These are phyloP conservation scores for Anguilla pacifica DNA, from an alignment of 2,797 vertebrate species.

Conservation along the genomic window DNA sequence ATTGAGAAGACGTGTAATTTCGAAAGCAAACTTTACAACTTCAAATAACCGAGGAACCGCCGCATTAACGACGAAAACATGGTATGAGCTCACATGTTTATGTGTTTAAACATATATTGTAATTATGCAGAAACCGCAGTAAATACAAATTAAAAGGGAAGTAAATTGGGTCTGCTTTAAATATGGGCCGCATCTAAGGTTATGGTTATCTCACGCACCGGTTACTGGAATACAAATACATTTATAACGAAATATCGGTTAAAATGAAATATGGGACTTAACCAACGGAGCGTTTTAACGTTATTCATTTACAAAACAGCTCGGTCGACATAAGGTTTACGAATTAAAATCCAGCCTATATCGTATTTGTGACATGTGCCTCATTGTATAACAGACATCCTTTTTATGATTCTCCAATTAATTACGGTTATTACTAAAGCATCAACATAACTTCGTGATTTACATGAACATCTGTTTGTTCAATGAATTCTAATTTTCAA, in stretches of 20 bases:
- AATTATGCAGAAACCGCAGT: not conserved
- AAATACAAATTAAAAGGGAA: not conserved
- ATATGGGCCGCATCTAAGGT: not conserved
- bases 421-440: conserved; percentile 39
- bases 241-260: conserved; percentile 16
- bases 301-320: conserved; percentile 33
- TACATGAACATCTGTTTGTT: conserved; percentile 44
- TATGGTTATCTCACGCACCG: not conserved
- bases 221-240: conserved; percentile 4
- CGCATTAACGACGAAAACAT: not conserved
- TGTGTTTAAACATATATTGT: not conserved
- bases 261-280: conserved; percentile 12
- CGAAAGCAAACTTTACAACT: not conserved
- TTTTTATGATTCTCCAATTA: conserved; percentile 37
- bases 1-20: conserved; percentile 7
- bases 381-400: conserved; percentile 28
- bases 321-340: conserved; percentile 33
- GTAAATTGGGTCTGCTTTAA: not conserved
- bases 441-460: conserved; percentile 36
- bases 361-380: conserved; percentile 31
- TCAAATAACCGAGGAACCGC: not conserved
- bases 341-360: conserved; percentile 21
- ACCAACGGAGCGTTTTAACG: conserved; percentile 18
- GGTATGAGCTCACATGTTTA: not conserved
- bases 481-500: conserved; percentile 39